These are phyloP conservation scores for Pycnonotus jocosus DNA, from an alignment of 2,113 vertebrate genomes.

Conservation along the genomic window DNA sequence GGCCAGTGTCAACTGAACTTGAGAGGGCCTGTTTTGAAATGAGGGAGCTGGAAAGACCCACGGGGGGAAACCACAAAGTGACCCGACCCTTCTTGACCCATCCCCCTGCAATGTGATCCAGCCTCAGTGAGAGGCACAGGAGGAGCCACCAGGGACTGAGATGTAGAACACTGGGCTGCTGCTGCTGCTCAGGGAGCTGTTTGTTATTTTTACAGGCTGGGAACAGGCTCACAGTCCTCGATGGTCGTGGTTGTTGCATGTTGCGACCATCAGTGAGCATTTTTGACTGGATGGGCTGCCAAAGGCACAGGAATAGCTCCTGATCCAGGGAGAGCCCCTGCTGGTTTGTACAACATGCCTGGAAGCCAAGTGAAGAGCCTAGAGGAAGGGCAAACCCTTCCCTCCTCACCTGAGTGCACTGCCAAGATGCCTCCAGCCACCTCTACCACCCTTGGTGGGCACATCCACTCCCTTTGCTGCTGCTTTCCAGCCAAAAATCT, in stretches of 20 bases:
- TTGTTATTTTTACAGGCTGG: background rate
- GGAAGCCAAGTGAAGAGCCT: background rate
- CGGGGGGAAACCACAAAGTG: background rate
- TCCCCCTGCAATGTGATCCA: background rate
- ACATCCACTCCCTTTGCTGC: background rate
- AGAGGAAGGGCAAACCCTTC: background rate
- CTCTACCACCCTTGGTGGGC: background rate
- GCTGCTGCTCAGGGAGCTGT: background rate
- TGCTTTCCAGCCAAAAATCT: background rate
- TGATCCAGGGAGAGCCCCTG: fast-evolving
- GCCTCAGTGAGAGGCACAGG: fast-evolving
- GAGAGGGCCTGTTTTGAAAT: background rate
- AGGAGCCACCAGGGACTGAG: background rate
- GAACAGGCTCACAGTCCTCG: background rate
- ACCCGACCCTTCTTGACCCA: background rate
- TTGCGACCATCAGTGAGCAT: fast-evolving
- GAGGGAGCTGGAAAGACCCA: background rate
- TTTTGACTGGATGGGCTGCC: background rate
- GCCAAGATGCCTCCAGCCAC: background rate
- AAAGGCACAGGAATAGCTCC: background rate
- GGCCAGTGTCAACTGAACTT: background rate
- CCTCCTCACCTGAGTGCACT: background rate
- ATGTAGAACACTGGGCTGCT: background rate
- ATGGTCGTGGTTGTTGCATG: background rate
- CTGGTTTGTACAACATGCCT: background rate